Conservation (phyloP, 2,888 invertebrate genomes). For the Trachelus troglodyta region DNA sequence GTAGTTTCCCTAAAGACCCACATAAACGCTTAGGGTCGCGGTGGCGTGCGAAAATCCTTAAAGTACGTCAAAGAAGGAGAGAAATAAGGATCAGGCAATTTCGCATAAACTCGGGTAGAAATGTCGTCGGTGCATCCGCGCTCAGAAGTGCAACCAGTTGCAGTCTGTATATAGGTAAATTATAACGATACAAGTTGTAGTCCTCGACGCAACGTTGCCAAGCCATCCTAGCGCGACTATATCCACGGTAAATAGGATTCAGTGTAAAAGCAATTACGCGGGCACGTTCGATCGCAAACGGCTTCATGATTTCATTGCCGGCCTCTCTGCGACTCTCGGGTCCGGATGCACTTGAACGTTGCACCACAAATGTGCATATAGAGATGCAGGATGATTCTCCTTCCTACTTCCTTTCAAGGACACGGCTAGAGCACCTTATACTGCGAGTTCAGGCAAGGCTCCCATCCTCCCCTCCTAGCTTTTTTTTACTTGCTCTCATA, state of each 20-base stretch:
- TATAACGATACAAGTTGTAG: background rate
- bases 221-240: slow-evolving; percentile 37
- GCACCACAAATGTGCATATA: background rate
- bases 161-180: background rate
- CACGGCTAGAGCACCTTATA: background rate
- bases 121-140: slow-evolving; percentile 19
- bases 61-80: slow-evolving; percentile 11
- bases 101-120: slow-evolving; percentile 19
- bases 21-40: background rate
- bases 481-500: background rate
- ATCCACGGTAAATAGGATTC: slow-evolving; percentile 46
- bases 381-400: background rate
- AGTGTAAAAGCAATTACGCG: slow-evolving; percentile 44
- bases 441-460: background rate
- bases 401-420: background rate
- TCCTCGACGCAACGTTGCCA: background rate
- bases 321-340: background rate
- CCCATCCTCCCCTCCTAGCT: background rate
- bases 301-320: background rate
- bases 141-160: background rate
- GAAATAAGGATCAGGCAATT: slow-evolving; percentile 6
- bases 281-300: background rate
- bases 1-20: background rate
- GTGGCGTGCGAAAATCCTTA: background rate
- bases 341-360: background rate